Evolutionary conservation across 2,113 vertebrate genomes (phyloP), one percentile per base, ranked within the genome.

Genomic region (Solenodon paradoxus): DNA sequence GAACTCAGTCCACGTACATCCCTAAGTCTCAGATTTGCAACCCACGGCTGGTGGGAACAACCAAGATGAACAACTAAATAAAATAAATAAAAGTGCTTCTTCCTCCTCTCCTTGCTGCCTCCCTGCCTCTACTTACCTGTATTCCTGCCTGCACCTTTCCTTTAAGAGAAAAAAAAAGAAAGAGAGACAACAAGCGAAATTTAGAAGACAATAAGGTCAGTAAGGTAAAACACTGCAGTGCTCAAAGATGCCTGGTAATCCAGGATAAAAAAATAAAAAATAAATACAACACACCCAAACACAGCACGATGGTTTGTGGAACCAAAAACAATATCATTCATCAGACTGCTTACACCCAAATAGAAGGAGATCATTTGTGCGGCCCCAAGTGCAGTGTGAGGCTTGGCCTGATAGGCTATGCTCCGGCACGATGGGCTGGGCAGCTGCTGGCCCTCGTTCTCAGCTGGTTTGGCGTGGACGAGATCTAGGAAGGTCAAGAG

Each of bases 231-330:
- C 99, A 99, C 97, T 99, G 99, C 93, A 99, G 99, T 98, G 99
- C 99, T 68, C 99, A 99, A 0, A 99, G 99, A 74, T 99, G 99
- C 93, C 98, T 99, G 97, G 99, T 99, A 1, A 98, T 99, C 91
- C 99, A 99, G 94, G 99, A 99, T 96, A 99, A 99, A 97, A n/a
- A n/a, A n/a, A n/a, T n/a, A n/a, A n/a, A n/a, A n/a, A 99, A 99
- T 97, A 99, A 99, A 97, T 99, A 99, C 98, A 99, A 99, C 97
- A 99, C 99, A 59, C 99, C 99, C 26, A 99, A 99, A 74, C 99
- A 99, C 59, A 98, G 99, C 98, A 99, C 99, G 99, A 99, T 99
- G 71, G 99, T 99, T 93, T 99, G 99, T 0, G 99, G 99, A 90
- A 99, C 99, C 79, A 99, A 99, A 99, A 98, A 99, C 97, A 99